Base-by-base conservation (phyloP, 2,797 vertebrate genomes). In the Botia kubotai region DNA sequence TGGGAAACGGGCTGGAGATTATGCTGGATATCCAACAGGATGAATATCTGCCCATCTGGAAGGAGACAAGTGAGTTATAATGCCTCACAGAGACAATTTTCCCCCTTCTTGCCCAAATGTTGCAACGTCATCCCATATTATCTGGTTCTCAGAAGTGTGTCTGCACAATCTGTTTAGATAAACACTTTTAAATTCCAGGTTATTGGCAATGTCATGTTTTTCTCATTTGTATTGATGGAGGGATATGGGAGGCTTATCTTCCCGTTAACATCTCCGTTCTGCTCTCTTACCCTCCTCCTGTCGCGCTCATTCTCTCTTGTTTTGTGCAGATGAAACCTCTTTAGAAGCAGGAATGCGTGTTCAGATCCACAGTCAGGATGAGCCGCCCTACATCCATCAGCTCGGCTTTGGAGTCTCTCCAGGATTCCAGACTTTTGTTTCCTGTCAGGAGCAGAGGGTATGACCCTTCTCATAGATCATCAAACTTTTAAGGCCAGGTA, bases 11-110 rank as follows among this genome's bases (percentile, higher is more conserved):
- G 12, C 90, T 99, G 89, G 97, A 99, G 94, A 97, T 99, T 90
- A 99, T 99, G 98, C 87, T 98, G 91, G 98, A 99, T 92, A 97
- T 99, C 82, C 97, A 99, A 90, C 98, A 99, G 90, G 98, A 99
- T 82, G 98, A 99, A 82, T 99, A 99, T 89, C 94, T 99, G 75
- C 98, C 98, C 87, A 99, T 99, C 94, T 99, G 98, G 98, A 96
- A 95, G 92, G 98, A 99, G 89, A 99, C 97, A 87, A 99, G 98
- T 99, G 94, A 90, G 94, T 74, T 82, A 53, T 70, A 57, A 43
- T 17, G 16, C 12, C 23, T 21, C 23, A 67, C 50, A 58, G 29
- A 72, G 23, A 63, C 46, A 19, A 46, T 53, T 79, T 79, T 12
- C 17, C 36, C 33, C 4, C 3, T 2, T 46, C 10, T 46, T 46